phyloP scores from a whole-genome alignment of 2,888 invertebrate species.

The Papilio demoleus region DNA sequence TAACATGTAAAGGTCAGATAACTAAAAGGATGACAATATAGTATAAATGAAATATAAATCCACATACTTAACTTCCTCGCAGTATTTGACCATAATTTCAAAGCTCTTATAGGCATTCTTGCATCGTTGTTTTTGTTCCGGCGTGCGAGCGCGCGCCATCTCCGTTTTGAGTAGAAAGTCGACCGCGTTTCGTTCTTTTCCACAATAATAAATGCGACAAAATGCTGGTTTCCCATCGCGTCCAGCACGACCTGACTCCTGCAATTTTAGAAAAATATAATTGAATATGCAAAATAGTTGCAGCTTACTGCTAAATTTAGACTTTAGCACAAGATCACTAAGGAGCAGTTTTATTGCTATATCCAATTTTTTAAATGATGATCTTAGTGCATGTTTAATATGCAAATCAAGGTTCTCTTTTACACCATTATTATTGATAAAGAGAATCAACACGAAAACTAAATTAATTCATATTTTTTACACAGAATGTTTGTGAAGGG shows the following conservation, averaged over 20 bases:
- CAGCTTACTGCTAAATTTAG: no score
- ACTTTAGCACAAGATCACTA: no score
- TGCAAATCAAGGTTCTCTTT: no score
- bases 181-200: constrained; percentile 91
- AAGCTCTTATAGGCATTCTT: constrained; percentile 90
- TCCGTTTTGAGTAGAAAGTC: constrained; percentile 91
- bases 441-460: no score
- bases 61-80: constrained; percentile 89
- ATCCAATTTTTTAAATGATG: no score
- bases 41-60: neutral
- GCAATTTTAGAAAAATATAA: no score
- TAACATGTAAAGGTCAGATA: neutral
- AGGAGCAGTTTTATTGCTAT: no score
- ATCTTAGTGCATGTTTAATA: no score
- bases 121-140: constrained; percentile 82
- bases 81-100: constrained; percentile 92
- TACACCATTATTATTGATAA: no score
- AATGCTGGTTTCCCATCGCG: constrained; percentile 95
- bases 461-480: no score
- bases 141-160: constrained; percentile 83
- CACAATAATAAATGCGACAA: constrained; percentile 96
- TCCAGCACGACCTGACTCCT: constrained; percentile 98
- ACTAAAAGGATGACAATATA: neutral
- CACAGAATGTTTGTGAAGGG: no score
- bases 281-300: no score